phyloP scores from a whole-genome alignment of 2,113 vertebrate species.

The Catharus minimus region DNA sequence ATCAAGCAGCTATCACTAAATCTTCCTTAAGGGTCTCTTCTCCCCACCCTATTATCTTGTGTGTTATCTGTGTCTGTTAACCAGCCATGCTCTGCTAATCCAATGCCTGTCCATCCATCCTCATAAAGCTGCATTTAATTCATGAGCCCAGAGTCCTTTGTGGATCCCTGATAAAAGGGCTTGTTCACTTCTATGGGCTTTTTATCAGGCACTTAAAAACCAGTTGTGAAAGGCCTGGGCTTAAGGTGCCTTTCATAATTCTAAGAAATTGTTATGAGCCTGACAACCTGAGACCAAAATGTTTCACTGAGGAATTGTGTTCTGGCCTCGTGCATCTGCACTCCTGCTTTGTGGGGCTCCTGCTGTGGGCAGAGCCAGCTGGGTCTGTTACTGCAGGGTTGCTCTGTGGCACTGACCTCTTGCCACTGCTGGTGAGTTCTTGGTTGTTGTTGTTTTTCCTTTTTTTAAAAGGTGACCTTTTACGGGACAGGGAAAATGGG shows the following conservation, averaged over 20 bases:
- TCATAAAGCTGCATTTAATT: constrained; percentile 52
- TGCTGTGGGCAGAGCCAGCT: neutral
- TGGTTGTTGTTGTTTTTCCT: neutral
- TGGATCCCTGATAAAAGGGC: neutral
- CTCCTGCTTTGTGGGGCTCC: neutral
- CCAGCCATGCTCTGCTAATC: constrained; percentile 39
- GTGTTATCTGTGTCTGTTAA: constrained; percentile 42
- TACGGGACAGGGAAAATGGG: neutral
- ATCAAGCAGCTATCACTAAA: constrained; percentile 36
- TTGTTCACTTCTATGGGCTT: neutral
- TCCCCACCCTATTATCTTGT: constrained; percentile 20
- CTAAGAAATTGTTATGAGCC: neutral
- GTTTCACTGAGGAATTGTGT: neutral
- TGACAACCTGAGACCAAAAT: neutral
- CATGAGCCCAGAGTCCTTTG: neutral
- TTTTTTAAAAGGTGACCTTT: neutral
- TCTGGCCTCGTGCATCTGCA: neutral
- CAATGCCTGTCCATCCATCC: constrained; percentile 35
- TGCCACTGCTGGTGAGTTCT: neutral
- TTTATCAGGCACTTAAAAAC: constrained; percentile 27
- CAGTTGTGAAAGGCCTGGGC: neutral
- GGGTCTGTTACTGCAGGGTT: neutral
- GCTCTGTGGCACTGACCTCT: neutral
- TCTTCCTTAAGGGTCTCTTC: constrained; percentile 39
- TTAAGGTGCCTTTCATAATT: constrained; percentile 35